Percentiles rank a stretch among this genome's conserved stretches.
Evolutionary conservation across 2,888 invertebrate genomes (phyloP).

Genomic region (Pollenia griseotomentosa): DNA sequence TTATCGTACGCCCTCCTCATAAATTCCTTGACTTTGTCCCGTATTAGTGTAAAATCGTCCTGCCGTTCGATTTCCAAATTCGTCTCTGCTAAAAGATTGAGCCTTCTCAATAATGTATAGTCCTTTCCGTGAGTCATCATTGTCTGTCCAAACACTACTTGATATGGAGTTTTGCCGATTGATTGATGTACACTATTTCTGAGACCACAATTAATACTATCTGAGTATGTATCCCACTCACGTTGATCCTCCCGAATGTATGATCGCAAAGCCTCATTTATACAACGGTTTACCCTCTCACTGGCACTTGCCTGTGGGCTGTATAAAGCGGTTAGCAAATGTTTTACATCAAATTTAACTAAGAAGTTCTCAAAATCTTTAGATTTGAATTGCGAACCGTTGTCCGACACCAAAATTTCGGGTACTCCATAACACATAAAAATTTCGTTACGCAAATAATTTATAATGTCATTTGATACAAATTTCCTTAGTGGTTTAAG

Average conservation of each 20-base stretch:
- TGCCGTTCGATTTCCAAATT: too few relatives aligned
- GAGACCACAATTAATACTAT: conserved; percentile 42
- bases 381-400: conserved; percentile 55
- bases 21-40: too few relatives aligned
- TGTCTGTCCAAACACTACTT: conserved; percentile 43
- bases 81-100: too few relatives aligned
- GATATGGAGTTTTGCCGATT: conserved; percentile 6
- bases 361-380: conserved; percentile 51
- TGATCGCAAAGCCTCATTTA: too few relatives aligned
- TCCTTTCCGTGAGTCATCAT: background rate
- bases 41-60: too few relatives aligned
- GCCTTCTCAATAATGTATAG: too few relatives aligned
- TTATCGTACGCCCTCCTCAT: background rate
- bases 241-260: background rate
- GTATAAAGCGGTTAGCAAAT: conserved; percentile 54
- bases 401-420: conserved; percentile 18
- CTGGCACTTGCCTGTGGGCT: conserved; percentile 45
- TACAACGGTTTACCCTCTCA: too few relatives aligned
- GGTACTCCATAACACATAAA: conserved; percentile 54
- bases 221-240: conserved; percentile 38
- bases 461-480: conserved; percentile 28
- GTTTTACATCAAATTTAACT: conserved; percentile 42
- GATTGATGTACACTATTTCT: conserved; percentile 45
- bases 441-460: conserved; percentile 55
- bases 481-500: conserved; percentile 5